Percentiles rank a stretch among this genome's conserved stretches.
These are phyloP conservation scores for Megathymus violae DNA, from an alignment of 1,140 invertebrate species.

Conservation along the genomic window DNA sequence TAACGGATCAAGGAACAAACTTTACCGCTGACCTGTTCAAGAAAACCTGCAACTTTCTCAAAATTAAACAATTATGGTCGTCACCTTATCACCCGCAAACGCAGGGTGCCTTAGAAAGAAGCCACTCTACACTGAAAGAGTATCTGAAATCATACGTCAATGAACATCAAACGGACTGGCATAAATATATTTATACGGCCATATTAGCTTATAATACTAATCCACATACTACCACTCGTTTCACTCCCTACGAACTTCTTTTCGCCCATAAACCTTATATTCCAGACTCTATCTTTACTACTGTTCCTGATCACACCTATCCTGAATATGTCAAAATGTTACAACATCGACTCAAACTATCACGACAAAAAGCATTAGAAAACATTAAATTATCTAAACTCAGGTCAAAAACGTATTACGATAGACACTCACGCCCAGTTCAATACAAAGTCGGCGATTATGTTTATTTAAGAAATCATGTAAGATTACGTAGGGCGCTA, in stretches of 20 bases:
- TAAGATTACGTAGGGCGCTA: background rate
- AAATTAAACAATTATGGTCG: background rate
- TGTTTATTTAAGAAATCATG: conserved; percentile 12
- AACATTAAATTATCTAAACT: conserved; percentile 3
- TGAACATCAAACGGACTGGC: conserved; percentile 48
- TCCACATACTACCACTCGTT: conserved; percentile 9
- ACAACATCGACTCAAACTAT: conserved; percentile 8
- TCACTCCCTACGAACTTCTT: conserved; percentile 49
- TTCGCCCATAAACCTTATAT: background rate
- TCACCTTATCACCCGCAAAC: background rate
- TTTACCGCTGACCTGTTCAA: background rate
- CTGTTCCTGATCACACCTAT: background rate
- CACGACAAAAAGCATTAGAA: background rate
- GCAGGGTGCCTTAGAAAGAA: background rate
- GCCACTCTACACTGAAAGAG: conserved; percentile 40
- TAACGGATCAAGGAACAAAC: background rate
- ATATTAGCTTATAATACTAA: conserved; percentile 53
- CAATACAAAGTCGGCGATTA: conserved; percentile 19
- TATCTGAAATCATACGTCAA: conserved; percentile 54
- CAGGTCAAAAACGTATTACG: conserved; percentile 14
- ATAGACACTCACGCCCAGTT: too few species aligned
- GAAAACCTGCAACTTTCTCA: background rate
- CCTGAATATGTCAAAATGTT: conserved; percentile 15
- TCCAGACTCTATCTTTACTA: background rate
- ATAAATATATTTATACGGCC: conserved; percentile 41